A percentile compares a stretch with the other conserved stretches of the same genome.
phyloP scores from a whole-genome alignment of 2,797 vertebrate genomes.

The Oreochromis grahami region DNA sequence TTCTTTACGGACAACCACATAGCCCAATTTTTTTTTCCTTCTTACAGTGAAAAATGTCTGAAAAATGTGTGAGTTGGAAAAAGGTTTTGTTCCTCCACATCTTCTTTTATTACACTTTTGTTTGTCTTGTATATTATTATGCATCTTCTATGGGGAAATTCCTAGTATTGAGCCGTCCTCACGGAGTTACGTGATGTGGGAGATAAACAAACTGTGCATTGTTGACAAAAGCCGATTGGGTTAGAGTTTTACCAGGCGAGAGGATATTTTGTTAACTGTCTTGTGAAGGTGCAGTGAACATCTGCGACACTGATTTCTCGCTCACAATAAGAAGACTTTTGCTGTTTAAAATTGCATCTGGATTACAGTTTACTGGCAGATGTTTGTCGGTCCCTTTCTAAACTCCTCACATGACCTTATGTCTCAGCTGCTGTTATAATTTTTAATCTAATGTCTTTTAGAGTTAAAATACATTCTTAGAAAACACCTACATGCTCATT shows the following conservation, averaged over 20 bases:
- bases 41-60: not conserved
- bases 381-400: not conserved
- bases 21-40: not conserved
- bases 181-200: not conserved
- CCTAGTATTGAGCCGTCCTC: not conserved
- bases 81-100: not conserved
- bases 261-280: not conserved
- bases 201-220: not conserved
- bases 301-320: not conserved
- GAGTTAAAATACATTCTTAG: not conserved
- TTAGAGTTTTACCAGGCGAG: not conserved
- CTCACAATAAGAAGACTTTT: not conserved
- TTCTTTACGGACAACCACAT: not conserved
- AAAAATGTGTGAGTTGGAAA: not conserved
- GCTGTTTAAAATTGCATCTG: not conserved
- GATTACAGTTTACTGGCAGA: not conserved
- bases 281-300: not conserved
- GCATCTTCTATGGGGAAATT: not conserved
- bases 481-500: not conserved
- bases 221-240: not conserved
- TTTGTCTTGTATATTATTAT: not conserved
- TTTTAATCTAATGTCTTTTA: not conserved
- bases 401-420: fast-evolving
- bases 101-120: not conserved
- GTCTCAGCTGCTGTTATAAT: fast-evolving